Conservation (phyloP, 2,797 vertebrate genomes). For the Garrulus glandarius region DNA sequence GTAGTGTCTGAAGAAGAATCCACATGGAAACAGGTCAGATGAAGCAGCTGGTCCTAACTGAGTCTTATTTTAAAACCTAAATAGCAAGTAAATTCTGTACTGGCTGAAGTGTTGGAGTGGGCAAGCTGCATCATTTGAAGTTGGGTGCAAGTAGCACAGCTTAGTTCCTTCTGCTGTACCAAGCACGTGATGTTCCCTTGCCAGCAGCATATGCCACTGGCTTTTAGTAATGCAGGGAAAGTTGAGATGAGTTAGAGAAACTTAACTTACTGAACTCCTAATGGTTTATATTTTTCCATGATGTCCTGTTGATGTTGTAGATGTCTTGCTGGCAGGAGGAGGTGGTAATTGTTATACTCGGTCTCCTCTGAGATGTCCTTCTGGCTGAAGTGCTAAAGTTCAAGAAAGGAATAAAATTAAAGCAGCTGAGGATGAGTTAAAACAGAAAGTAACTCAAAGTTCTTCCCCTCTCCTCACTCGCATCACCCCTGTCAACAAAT, state of each 20-base stretch:
- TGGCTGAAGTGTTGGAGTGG: background rate
- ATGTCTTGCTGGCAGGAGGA: background rate
- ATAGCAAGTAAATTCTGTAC: background rate
- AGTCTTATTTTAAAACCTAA: background rate
- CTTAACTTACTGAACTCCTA: background rate
- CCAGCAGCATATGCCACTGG: background rate
- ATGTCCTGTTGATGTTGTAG: background rate
- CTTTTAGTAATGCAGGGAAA: background rate
- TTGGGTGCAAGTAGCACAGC: background rate
- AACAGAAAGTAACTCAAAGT: background rate
- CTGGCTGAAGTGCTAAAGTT: background rate
- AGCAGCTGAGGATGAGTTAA: background rate
- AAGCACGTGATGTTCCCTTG: background rate
- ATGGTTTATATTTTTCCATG: background rate
- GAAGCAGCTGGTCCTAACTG: background rate
- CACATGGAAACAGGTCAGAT: background rate
- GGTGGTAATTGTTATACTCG: background rate
- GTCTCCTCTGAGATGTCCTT: background rate
- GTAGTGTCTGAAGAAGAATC: background rate
- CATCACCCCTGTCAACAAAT: fast-evolving
- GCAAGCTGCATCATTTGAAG: background rate
- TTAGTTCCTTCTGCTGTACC: background rate
- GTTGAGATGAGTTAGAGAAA: background rate
- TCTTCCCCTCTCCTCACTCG: background rate
- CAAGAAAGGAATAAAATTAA: background rate